phyloP scores from a whole-genome alignment of 1,140 invertebrate species.

The Hyles euphorbiae region DNA sequence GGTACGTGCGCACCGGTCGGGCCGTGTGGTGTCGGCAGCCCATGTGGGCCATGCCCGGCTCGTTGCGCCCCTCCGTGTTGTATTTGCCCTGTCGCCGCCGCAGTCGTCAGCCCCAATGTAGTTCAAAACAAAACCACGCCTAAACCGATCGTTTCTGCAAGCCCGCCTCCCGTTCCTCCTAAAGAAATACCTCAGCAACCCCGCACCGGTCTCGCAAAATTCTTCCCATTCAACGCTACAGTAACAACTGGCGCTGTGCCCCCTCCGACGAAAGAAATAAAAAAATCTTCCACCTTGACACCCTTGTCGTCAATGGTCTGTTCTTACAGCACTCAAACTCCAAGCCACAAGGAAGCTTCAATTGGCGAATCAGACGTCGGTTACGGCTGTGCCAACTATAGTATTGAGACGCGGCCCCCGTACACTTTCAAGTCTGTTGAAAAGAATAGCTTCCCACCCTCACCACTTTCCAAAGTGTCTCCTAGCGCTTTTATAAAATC shows the following conservation, averaged over 20 bases:
- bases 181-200: background rate
- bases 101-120: slow-evolving; percentile 26
- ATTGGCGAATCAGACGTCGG: too few relatives aligned
- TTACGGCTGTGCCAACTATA: background rate
- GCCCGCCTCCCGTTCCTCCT: background rate
- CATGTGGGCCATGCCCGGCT: slow-evolving; percentile 21
- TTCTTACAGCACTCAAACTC: slow-evolving; percentile 15
- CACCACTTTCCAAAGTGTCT: slow-evolving; percentile 3
- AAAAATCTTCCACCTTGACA: background rate
- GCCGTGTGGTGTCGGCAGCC: slow-evolving; percentile 15
- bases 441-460: background rate
- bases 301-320: slow-evolving; percentile 8
- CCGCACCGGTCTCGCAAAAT: slow-evolving; percentile 24
- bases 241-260: background rate
- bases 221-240: slow-evolving; percentile 23
- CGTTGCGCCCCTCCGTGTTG: slow-evolving; percentile 12
- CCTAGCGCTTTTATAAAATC: background rate
- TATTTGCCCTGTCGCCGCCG: slow-evolving; percentile 16
- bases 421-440: background rate
- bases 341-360: background rate
- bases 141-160: background rate
- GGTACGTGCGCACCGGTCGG: slow-evolving; percentile 36
- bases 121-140: background rate
- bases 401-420: background rate
- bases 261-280: background rate